Evolutionary conservation across 2,888 invertebrate species (phyloP).

Genomic region (Bembecia ichneumoniformis): DNA sequence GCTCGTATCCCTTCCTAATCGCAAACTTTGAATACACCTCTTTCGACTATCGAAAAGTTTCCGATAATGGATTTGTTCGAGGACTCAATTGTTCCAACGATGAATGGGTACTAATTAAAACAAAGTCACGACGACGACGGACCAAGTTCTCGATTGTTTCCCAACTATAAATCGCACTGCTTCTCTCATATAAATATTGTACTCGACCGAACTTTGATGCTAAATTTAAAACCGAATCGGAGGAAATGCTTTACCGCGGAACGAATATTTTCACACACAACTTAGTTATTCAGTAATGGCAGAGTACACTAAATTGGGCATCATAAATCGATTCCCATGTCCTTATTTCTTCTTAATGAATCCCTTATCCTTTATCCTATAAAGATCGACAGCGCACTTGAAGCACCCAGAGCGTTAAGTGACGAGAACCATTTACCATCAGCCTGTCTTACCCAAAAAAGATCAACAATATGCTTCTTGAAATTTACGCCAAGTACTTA

Average conservation of each 20-base stretch:
- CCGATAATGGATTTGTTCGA: conserved; percentile 68
- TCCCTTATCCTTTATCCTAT: too few relatives aligned
- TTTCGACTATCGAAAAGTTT: conserved; percentile 70
- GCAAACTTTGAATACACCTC: conserved; percentile 64
- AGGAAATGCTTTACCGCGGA: conserved; percentile 31
- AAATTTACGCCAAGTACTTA: conserved; percentile 11
- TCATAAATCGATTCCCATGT: too few relatives aligned
- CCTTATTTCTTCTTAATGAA: too few relatives aligned
- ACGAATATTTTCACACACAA: conserved; percentile 8
- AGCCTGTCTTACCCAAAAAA: too few relatives aligned
- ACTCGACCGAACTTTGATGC: conserved; percentile 49
- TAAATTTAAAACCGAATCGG: conserved; percentile 62
- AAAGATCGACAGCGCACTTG: too few relatives aligned
- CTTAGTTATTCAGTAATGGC: too few relatives aligned
- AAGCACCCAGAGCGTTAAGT: too few relatives aligned
- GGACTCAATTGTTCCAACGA: conserved; percentile 66
- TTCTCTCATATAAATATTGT: conserved; percentile 63
- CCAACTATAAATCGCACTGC: conserved; percentile 61
- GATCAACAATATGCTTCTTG: too few relatives aligned
- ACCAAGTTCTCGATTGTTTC: conserved; percentile 65
- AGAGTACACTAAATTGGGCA: too few relatives aligned
- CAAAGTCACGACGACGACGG: conserved; percentile 64
- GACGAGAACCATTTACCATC: too few relatives aligned
- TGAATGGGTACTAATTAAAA: conserved; percentile 74
- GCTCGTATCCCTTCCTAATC: conserved; percentile 44